phyloP scores from a whole-genome alignment of 2,888 invertebrate species.

The Thereva nobilitata region DNA sequence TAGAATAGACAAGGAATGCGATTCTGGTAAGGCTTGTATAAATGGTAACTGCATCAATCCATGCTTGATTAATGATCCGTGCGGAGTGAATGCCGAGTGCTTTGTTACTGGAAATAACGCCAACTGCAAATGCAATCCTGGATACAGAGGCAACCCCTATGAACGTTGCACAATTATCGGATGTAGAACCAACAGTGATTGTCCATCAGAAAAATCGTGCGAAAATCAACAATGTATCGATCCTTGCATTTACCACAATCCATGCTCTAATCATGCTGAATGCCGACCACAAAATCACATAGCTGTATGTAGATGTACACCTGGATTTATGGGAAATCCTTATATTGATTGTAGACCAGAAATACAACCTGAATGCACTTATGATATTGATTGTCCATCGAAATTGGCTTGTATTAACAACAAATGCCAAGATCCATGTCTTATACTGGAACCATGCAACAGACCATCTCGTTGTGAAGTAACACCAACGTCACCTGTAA shows the following conservation, averaged over 20 bases:
- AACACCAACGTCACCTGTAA: conserved; percentile 77
- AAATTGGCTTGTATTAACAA: conserved; percentile 79
- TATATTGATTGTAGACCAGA: conserved; percentile 79
- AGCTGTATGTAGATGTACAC: conserved; percentile 82
- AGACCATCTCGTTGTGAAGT: conserved; percentile 81
- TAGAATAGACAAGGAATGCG: conserved; percentile 80
- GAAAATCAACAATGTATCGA: conserved; percentile 83
- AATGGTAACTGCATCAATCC: conserved; percentile 86
- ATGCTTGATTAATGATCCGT: conserved; percentile 77
- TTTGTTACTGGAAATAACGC: conserved; percentile 72
- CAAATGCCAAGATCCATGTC: conserved; percentile 83
- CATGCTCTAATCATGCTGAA: conserved; percentile 76
- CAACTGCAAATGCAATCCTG: conserved; percentile 78
- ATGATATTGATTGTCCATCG: conserved; percentile 81
- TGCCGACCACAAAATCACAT: conserved; percentile 82
- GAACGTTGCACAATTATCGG: conserved; percentile 77
- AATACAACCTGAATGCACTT: conserved; percentile 73
- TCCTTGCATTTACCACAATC: conserved; percentile 77
- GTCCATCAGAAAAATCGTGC: conserved; percentile 83
- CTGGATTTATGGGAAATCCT: conserved; percentile 77
- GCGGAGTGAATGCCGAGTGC: conserved; percentile 83
- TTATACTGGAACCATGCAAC: conserved; percentile 75
- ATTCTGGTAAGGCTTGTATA: conserved; percentile 78
- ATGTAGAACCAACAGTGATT: conserved; percentile 84
- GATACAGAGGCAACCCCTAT: conserved; percentile 79